Conservation (phyloP, 92 coral and sea anemone genomes). For the Siderastrea radians region DNA sequence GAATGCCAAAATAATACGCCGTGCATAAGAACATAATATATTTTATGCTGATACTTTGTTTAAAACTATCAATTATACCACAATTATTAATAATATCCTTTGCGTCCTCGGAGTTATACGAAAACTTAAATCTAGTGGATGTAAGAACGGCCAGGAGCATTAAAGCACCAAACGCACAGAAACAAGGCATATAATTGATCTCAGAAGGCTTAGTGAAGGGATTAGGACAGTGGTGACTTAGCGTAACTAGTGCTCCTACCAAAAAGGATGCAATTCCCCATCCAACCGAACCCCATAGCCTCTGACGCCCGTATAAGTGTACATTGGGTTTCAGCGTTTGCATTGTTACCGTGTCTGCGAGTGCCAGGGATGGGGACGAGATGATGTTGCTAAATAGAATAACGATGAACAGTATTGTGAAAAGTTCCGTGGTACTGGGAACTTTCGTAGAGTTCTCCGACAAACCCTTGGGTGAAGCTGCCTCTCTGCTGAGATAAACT, state of each 20-base stretch:
- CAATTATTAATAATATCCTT: not conserved
- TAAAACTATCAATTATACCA: slow-evolving; percentile 42
- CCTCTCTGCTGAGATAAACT: slow-evolving; percentile 29
- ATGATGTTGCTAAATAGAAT: slow-evolving; percentile 84
- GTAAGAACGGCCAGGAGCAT: slow-evolving; percentile 62
- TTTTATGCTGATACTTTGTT: slow-evolving; percentile 46
- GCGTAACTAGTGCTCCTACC: slow-evolving; percentile 93
- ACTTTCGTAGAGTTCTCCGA: slow-evolving; percentile 48
- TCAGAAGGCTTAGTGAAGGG: slow-evolving; percentile 69
- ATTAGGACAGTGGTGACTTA: slow-evolving; percentile 89
- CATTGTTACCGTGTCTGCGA: slow-evolving; percentile 96
- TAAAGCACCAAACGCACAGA: slow-evolving; percentile 51
- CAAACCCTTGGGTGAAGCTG: slow-evolving; percentile 44
- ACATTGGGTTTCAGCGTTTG: slow-evolving; percentile 74
- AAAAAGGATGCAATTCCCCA: slow-evolving; percentile 92
- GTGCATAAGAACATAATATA: slow-evolving; percentile 90
- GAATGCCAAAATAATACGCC: slow-evolving; percentile 91
- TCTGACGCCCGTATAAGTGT: slow-evolving; percentile 91
- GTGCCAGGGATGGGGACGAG: slow-evolving; percentile 93
- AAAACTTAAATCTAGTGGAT: slow-evolving; percentile 50
- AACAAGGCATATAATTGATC: slow-evolving; percentile 64
- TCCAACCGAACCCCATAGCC: slow-evolving; percentile 97
- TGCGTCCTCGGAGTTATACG: not conserved
- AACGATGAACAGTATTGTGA: slow-evolving; percentile 72
- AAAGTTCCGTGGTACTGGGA: slow-evolving; percentile 22